phyloP scores from a whole-genome alignment of 2,113 vertebrate genomes.

The Clarias batrachus region DNA sequence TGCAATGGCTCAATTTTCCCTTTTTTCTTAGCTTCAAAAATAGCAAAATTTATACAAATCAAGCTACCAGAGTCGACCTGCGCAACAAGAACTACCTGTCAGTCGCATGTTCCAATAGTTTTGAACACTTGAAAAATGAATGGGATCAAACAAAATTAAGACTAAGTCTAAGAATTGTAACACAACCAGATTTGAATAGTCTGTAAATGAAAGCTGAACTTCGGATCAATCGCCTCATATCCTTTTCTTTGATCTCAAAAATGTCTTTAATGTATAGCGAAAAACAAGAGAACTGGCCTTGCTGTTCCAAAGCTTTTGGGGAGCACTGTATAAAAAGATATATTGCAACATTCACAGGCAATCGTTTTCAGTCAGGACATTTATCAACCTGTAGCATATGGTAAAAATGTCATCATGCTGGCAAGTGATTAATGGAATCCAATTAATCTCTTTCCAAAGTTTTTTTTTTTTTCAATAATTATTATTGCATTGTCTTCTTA shows the following conservation, averaged over 20 bases:
- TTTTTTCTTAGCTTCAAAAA: neutral
- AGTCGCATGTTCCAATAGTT: neutral
- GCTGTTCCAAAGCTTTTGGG: neutral
- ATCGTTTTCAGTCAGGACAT: neutral
- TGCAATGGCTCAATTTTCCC: neutral
- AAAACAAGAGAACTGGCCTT: neutral
- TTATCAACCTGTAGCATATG: constrained; percentile 1
- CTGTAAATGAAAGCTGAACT: neutral
- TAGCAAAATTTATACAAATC: too few relatives aligned
- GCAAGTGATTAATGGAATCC: constrained; percentile 31
- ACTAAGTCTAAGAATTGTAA: neutral
- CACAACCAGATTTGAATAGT: neutral
- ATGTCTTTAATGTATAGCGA: neutral
- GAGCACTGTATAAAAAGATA: neutral
- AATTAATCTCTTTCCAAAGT: neutral
- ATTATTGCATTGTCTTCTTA: neutral
- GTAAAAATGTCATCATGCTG: constrained; percentile 21
- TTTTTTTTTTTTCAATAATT: neutral
- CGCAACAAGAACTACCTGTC: neutral
- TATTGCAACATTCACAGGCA: neutral
- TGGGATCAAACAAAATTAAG: neutral
- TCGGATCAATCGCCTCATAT: neutral
- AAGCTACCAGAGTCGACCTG: neutral
- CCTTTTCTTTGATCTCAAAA: neutral
- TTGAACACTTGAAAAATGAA: neutral